Evolutionary conservation across 2,797 vertebrate genomes (phyloP).

Genomic region (Pagetopsis macropterus): DNA sequence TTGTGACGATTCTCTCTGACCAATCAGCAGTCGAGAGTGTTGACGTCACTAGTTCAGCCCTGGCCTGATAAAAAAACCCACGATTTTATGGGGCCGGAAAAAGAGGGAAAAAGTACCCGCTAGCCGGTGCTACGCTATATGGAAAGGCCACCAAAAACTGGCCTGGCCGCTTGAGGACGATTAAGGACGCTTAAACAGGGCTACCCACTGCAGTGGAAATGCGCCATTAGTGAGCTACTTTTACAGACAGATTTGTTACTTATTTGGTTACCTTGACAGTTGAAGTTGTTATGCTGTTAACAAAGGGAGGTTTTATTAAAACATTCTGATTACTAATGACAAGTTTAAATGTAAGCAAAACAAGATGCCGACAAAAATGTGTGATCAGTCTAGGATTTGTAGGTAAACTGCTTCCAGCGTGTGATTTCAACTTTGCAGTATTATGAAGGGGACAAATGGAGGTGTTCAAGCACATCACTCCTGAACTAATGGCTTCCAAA

Average conservation of each 20-base stretch:
- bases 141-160: no score
- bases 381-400: background rate
- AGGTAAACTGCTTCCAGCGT: background rate
- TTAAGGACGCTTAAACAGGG: no score
- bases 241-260: background rate
- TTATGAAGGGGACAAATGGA: slow-evolving; percentile 15
- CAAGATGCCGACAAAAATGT: background rate
- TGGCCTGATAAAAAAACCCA: no score
- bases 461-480: slow-evolving; percentile 7
- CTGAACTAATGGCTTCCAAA: slow-evolving; percentile 16
- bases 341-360: background rate
- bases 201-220: no score
- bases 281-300: background rate
- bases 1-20: no score
- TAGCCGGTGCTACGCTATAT: no score
- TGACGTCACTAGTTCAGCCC: no score
- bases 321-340: background rate
- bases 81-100: no score
- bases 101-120: no score
- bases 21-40: no score
- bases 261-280: slow-evolving; percentile 4
- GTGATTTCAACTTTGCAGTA: background rate
- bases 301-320: background rate
- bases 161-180: no score
- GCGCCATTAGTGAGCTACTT: background rate